Evolutionary conservation across 2,797 vertebrate genomes (phyloP).

Genomic region (Tiaroga cobitis): DNA sequence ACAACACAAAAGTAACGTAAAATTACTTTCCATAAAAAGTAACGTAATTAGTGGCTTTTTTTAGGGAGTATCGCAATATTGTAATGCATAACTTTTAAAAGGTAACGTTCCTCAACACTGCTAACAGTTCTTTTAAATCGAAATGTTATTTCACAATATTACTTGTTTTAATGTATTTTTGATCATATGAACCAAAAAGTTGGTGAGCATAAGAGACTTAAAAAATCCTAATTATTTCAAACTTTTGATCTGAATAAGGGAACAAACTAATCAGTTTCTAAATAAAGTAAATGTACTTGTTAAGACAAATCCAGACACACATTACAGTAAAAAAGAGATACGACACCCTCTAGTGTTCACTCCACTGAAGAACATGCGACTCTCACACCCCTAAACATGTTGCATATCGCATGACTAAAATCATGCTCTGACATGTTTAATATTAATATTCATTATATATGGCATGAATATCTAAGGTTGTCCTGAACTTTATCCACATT

Average conservation of each 20-base stretch:
- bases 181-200: not conserved
- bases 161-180: not conserved
- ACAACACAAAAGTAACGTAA: not conserved
- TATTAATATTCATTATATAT: not conserved
- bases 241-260: not conserved
- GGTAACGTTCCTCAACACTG: not conserved
- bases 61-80: too few species aligned
- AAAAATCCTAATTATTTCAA: not conserved
- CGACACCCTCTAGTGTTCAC: slow-evolving; percentile 49
- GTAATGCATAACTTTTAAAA: not conserved
- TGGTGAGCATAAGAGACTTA: not conserved
- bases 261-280: not conserved
- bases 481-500: not conserved
- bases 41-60: too few species aligned
- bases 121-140: not conserved
- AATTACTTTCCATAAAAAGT: not conserved
- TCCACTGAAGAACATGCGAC: not conserved
- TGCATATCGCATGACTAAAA: not conserved
- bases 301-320: not conserved
- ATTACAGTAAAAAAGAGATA: not conserved
- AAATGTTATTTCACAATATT: not conserved
- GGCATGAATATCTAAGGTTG: not conserved
- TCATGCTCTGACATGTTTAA: not conserved
- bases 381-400: not conserved
- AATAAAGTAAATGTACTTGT: not conserved